Percentiles rank a stretch among this genome's conserved stretches.
phyloP scores from a whole-genome alignment of 2,113 vertebrate species.

The Pandion haliaetus region DNA sequence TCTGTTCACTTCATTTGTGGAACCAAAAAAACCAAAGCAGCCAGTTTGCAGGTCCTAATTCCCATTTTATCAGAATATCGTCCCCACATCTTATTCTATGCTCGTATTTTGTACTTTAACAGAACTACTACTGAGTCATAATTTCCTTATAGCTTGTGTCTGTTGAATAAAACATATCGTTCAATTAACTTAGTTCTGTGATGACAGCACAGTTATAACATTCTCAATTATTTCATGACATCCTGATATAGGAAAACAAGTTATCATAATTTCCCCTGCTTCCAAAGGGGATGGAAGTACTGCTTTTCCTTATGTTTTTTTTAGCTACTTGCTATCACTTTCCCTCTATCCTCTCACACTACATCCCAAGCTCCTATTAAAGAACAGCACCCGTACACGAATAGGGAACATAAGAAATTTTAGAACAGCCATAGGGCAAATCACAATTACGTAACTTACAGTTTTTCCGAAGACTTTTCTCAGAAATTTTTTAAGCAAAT shows the following conservation, averaged over 20 bases:
- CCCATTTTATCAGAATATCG: neutral
- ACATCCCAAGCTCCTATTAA: neutral
- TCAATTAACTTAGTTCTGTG: slow-evolving; percentile 18
- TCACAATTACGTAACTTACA: neutral
- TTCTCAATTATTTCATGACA: neutral
- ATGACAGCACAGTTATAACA: neutral
- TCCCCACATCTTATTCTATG: neutral
- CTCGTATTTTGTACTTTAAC: neutral
- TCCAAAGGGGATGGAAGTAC: neutral
- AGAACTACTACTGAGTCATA: slow-evolving; percentile 9
- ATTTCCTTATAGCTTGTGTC: slow-evolving; percentile 12
- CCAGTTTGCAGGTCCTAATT: neutral
- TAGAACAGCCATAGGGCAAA: neutral
- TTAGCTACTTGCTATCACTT: neutral
- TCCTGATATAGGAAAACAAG: neutral
- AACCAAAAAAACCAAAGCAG: neutral
- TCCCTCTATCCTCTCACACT: neutral
- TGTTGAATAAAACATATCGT: neutral
- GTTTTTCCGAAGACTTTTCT: neutral
- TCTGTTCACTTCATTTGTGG: neutral
- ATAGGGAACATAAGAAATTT: neutral
- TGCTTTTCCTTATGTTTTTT: neutral
- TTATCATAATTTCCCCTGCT: neutral
- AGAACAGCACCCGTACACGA: neutral
- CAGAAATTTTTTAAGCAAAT: neutral